Percentiles rank a stretch among this genome's conserved stretches.
Conservation (phyloP, 2,797 vertebrate species). For the Gypaetus barbatus region DNA sequence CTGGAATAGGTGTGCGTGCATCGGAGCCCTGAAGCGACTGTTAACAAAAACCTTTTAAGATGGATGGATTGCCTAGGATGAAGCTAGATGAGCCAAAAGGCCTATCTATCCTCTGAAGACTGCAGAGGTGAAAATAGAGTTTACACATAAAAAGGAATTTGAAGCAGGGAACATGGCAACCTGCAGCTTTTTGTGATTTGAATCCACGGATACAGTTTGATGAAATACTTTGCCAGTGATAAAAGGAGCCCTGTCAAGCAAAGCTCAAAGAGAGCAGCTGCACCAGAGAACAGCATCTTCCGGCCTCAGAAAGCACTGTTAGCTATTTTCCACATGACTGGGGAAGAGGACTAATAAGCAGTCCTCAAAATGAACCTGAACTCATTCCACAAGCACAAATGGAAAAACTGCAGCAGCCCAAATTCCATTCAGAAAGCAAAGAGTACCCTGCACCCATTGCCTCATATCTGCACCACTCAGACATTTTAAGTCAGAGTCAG, state of each 20-base stretch:
- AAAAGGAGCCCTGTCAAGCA: constrained; percentile 2
- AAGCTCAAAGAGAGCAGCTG: constrained; percentile 19
- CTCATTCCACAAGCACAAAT: background rate
- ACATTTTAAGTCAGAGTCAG: background rate
- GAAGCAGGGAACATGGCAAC: background rate
- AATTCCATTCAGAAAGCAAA: background rate
- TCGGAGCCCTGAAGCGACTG: fast-evolving
- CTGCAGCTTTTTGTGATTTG: background rate
- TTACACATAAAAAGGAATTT: background rate
- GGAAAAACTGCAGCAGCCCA: background rate
- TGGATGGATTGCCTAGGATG: background rate
- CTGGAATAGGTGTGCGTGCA: background rate
- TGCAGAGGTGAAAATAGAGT: background rate
- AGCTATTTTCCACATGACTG: background rate
- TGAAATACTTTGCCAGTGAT: background rate
- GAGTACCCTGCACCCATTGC: background rate
- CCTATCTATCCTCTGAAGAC: background rate
- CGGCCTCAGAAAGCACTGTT: background rate
- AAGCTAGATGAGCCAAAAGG: background rate
- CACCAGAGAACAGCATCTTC: constrained; percentile 19
- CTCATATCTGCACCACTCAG: background rate
- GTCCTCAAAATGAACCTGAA: background rate
- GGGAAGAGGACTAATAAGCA: background rate
- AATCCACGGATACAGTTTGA: background rate
- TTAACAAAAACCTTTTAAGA: background rate